Conservation (phyloP, 2,113 vertebrate species). For the Pteruthius melanotis region DNA sequence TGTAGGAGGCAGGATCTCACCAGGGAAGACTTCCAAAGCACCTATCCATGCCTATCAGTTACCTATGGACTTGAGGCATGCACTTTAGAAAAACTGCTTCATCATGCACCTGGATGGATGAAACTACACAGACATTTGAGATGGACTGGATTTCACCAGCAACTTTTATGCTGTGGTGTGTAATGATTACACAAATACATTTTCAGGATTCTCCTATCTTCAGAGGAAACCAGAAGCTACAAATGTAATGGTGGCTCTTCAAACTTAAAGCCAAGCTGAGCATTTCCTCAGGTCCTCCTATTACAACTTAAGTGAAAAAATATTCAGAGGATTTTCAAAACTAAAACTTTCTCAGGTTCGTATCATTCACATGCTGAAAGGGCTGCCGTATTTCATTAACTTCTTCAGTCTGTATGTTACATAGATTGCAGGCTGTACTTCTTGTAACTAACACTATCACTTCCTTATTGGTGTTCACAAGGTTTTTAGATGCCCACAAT, state of each 20-base stretch:
- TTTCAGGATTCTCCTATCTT: background rate
- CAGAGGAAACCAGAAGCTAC: background rate
- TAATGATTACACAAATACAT: background rate
- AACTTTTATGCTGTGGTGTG: background rate
- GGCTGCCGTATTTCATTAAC: background rate
- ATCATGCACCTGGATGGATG: background rate
- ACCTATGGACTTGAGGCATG: accelerated
- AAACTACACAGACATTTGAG: background rate
- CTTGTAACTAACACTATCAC: background rate
- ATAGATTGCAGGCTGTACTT: background rate
- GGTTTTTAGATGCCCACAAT: background rate
- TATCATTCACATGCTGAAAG: background rate
- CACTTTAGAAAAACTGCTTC: background rate
- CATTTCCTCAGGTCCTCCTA: background rate
- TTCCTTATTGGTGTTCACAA: background rate
- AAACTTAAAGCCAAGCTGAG: background rate
- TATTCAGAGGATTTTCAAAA: background rate
- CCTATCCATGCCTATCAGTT: background rate
- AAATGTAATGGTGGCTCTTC: background rate
- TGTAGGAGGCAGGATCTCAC: background rate
- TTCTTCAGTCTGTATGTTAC: background rate
- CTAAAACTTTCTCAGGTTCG: background rate
- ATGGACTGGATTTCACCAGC: background rate
- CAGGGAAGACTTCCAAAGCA: background rate
- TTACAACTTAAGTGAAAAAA: background rate